Evolutionary conservation across 2,113 vertebrate genomes (phyloP).

Genomic region (Istiophorus platypterus): DNA sequence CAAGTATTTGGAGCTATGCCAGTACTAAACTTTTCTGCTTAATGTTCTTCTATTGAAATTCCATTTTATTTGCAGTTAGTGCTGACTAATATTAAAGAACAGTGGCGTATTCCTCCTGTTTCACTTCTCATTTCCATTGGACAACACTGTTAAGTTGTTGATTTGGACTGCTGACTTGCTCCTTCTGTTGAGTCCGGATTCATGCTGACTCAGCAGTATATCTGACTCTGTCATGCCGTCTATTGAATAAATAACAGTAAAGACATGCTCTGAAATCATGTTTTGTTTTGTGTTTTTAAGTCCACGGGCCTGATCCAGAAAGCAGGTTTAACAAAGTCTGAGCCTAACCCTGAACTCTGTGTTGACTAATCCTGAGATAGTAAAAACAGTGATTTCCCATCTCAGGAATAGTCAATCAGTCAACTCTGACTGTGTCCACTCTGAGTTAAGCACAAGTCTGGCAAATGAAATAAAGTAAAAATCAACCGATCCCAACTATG

Average conservation of each 20-base stretch:
- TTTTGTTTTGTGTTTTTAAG: background rate
- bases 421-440: too few relatives aligned
- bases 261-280: background rate
- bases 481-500: too few relatives aligned
- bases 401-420: too few relatives aligned
- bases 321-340: too few relatives aligned
- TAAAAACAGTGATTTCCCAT: too few relatives aligned
- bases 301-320: background rate
- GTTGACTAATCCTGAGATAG: too few relatives aligned
- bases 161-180: conserved; percentile 36
- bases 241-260: background rate
- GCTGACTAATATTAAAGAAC: conserved; percentile 1
- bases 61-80: conserved; percentile 13
- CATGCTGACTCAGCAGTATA: conserved; percentile 22
- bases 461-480: too few relatives aligned
- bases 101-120: background rate
- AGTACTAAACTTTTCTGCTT: background rate
- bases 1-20: background rate
- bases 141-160: background rate
- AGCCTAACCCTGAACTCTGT: too few relatives aligned
- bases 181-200: conserved; percentile 1
- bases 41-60: background rate
- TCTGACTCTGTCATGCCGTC: background rate
- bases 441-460: too few relatives aligned
- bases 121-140: conserved; percentile 61